Evolutionary conservation across 2,888 invertebrate genomes (phyloP), one percentile per base, ranked within the genome.

Genomic region (Nomada goodeniana): DNA sequence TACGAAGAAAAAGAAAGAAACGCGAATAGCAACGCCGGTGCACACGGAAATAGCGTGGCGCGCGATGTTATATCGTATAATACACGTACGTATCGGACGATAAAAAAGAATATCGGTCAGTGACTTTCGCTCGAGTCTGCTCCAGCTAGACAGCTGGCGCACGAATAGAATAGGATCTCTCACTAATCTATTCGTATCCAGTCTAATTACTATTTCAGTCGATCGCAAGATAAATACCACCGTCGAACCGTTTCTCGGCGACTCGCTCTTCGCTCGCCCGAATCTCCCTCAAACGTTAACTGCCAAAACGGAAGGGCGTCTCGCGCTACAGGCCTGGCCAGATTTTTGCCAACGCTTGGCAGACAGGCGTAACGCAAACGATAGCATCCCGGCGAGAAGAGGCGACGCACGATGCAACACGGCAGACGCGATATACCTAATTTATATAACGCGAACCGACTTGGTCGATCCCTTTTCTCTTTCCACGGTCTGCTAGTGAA

Each of bases 401-500:
- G 7, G 2, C n/a, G 13, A 23, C 11, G 29, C 3, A 42, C 47
- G 69, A 73, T 57, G 76, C 68, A 71, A 50, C 44, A 50, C 42
- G 63, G 52, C 47, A 2, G 13, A 70, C 72, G 83, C 78, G 86
- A 87, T 89, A 89, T 86, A 83, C 88, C 88, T 82, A 90, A 91
- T 92, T 92, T 92, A 91, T 91, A 90, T 92, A 92, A 92, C 89
- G 80, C 82, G 68, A 71, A 81, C 52, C 67, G 83, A 80, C 82
- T 86, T 70, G 20, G 69, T 84, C 82, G 90, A 86, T 84, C 83
- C 79, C 89, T 88, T 89, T 88, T 89, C 88, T 87, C 89, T 86
- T 86, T 88, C 79, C 84, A 77, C 76, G 79, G 80, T 71, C 73
- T 60, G 70, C 77, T 69, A 89, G 90, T 90, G 90, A 90, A 90